Evolutionary conservation across 2,888 invertebrate species (phyloP).

Genomic region (Hermaeophaga mercurialis): DNA sequence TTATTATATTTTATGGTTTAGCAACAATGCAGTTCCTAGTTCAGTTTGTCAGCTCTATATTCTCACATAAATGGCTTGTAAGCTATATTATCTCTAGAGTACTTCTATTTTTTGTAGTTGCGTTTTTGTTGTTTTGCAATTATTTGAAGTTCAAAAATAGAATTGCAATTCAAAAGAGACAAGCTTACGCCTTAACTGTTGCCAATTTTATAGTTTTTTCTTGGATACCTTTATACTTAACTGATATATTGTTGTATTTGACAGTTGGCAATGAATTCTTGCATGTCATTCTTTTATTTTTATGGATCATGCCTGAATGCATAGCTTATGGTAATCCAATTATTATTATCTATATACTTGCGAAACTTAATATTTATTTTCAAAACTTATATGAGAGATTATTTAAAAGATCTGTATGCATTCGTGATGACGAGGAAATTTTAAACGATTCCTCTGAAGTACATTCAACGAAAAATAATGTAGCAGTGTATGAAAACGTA

Average conservation of each 20-base stretch:
- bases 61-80: background rate
- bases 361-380: constrained; percentile 33
- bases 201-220: constrained; percentile 29
- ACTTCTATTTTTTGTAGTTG: background rate
- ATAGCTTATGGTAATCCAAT: constrained; percentile 28
- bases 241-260: constrained; percentile 21
- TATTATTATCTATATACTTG: constrained; percentile 28
- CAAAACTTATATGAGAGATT: constrained; percentile 29
- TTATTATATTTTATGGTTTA: constrained; percentile 16
- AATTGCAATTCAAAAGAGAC: background rate
- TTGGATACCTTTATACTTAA: constrained; percentile 34
- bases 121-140: constrained; percentile 8
- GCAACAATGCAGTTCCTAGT: constrained; percentile 6
- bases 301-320: constrained; percentile 31
- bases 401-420: constrained; percentile 21
- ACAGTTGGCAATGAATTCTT: constrained; percentile 4
- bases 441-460: constrained; percentile 22
- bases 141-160: constrained; percentile 15
- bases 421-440: constrained; percentile 23
- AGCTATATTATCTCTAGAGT: background rate
- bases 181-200: constrained; percentile 19
- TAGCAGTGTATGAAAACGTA: background rate
- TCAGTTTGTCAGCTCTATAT: background rate
- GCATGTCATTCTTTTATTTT: constrained; percentile 6
- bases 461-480: background rate